These are phyloP conservation scores for Paraplagusia blochii DNA, from an alignment of 2,113 vertebrate species.

Conservation along the genomic window DNA sequence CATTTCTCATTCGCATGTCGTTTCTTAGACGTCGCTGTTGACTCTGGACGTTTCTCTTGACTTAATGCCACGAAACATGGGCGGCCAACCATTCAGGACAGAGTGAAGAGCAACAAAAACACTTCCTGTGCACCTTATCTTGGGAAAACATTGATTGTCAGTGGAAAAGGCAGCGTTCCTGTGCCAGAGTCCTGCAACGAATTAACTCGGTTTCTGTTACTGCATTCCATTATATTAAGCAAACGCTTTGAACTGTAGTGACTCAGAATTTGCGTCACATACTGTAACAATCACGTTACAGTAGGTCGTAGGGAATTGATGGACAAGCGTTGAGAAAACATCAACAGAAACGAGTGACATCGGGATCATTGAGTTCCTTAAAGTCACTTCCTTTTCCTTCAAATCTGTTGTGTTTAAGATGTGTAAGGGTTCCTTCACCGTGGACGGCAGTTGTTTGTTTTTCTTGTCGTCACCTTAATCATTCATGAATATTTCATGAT, in stretches of 20 bases:
- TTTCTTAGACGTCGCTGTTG: background rate
- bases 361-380: too few species aligned
- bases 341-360: too few species aligned
- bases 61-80: conserved; percentile 20
- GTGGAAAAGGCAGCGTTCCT: conserved; percentile 14
- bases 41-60: conserved; percentile 38
- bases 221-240: too few species aligned
- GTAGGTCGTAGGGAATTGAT: too few species aligned
- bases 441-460: conserved; percentile 67
- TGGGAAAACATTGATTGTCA: conserved; percentile 24
- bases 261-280: too few species aligned
- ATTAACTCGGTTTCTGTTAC: too few species aligned
- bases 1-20: conserved; percentile 17
- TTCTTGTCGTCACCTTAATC: conserved; percentile 70
- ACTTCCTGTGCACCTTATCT: conserved; percentile 46
- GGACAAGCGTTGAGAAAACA: too few species aligned
- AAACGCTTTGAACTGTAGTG: too few species aligned
- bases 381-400: conserved; percentile 10
- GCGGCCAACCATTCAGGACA: conserved; percentile 20
- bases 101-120: conserved; percentile 26
- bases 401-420: conserved; percentile 26
- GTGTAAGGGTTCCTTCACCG: conserved; percentile 47
- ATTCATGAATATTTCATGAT: conserved; percentile 77
- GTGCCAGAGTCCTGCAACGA: too few species aligned
- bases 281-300: too few species aligned